phyloP scores from a whole-genome alignment of 1,140 invertebrate species.

The Meloidogyne floridensis region DNA sequence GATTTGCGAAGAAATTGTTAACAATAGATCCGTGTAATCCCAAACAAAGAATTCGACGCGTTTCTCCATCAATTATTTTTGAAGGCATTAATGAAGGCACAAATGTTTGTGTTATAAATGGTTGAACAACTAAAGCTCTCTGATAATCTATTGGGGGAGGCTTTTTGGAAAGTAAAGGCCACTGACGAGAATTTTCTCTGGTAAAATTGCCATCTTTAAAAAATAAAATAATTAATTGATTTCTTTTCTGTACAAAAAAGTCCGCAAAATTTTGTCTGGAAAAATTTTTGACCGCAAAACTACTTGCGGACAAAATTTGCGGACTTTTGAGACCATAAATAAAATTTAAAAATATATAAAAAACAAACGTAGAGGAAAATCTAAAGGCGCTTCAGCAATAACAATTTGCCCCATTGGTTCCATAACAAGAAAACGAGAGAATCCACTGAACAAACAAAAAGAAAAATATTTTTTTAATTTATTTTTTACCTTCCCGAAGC shows the following conservation, averaged over 20 bases:
- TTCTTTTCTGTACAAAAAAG: no score
- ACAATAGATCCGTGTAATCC: slow-evolving; percentile 22
- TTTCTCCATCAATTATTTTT: slow-evolving; percentile 24
- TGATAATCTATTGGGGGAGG: slow-evolving; percentile 23
- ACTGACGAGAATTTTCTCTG: slow-evolving; percentile 30
- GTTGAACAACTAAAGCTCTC: slow-evolving; percentile 17
- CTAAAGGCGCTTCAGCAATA: slow-evolving; percentile 9
- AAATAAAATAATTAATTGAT: neutral
- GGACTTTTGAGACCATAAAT: no score
- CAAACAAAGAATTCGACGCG: slow-evolving; percentile 21
- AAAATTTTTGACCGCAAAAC: no score
- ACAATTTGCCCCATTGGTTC: slow-evolving; percentile 10
- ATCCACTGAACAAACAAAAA: slow-evolving; percentile 16
- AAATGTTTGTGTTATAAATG: slow-evolving; percentile 29
- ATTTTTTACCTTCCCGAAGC: slow-evolving; percentile 1
- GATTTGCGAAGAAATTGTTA: slow-evolving; percentile 24
- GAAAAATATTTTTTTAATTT: neutral
- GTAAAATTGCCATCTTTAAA: slow-evolving; percentile 24
- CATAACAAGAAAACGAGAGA: slow-evolving; percentile 20
- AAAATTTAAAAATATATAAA: neutral
- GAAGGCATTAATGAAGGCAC: slow-evolving; percentile 8
- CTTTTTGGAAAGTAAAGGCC: slow-evolving; percentile 14
- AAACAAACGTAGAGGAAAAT: slow-evolving; percentile 28
- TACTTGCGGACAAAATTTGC: no score
- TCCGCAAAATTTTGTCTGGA: no score